A percentile compares a stretch with the other conserved stretches of the same genome.
Conservation (phyloP, 2,113 vertebrate species). For the Butorides virescens region DNA sequence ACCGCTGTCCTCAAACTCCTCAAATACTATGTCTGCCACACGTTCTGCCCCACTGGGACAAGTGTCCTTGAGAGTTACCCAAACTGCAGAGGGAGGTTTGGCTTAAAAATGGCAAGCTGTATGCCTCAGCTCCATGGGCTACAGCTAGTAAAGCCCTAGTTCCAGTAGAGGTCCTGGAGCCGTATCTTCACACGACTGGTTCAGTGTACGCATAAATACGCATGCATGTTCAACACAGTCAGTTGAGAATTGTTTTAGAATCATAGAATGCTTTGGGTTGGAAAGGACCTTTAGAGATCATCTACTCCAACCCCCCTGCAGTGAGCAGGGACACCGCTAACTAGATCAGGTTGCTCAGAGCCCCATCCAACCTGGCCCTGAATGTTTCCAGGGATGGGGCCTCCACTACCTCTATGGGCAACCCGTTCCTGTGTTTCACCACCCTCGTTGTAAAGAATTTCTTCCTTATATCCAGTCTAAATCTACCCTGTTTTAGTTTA, state of each 20-base stretch:
- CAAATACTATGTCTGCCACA: not conserved
- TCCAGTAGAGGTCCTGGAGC: not conserved
- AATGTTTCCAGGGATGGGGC: no score
- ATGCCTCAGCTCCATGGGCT: not conserved
- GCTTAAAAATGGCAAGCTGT: not conserved
- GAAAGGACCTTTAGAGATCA: no score
- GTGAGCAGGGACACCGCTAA: no score
- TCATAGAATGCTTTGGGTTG: no score
- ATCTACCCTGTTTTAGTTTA: no score
- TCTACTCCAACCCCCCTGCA: no score
- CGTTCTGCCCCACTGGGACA: not conserved
- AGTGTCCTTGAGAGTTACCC: not conserved
- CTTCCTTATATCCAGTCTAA: no score
- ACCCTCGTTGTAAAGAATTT: no score
- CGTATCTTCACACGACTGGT: rapidly evolving
- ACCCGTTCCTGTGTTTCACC: no score
- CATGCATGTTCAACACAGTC: rapidly evolving
- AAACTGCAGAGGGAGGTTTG: not conserved
- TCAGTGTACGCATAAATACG: not conserved
- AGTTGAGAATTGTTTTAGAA: not conserved
- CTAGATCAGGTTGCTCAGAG: no score
- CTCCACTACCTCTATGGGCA: no score
- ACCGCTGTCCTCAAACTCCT: not conserved
- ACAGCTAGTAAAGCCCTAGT: not conserved
- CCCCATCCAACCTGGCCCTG: no score